These are phyloP conservation scores for Tenualosa thibaudeaui DNA, from an alignment of 2,797 vertebrate genomes.

Conservation along the genomic window DNA sequence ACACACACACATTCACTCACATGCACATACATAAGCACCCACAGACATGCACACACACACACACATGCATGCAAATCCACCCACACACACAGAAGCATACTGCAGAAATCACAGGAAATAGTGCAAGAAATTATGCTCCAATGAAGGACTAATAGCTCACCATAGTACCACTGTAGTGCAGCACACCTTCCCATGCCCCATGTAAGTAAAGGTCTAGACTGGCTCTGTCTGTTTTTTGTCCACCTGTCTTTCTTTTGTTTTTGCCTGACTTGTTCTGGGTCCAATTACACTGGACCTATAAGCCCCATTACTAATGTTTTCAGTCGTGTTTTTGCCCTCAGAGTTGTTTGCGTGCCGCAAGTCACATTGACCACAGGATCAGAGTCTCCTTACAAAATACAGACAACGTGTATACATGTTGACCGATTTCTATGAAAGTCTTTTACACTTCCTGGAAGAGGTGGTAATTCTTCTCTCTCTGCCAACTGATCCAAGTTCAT, in stretches of 20 bases:
- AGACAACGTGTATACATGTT: too few relatives aligned
- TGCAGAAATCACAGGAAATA: not conserved
- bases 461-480: not conserved
- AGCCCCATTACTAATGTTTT: too few relatives aligned
- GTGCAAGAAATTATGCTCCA: too few relatives aligned
- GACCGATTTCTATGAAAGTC: not conserved
- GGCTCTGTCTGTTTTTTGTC: not conserved
- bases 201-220: not conserved
- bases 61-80: not conserved
- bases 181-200: too few relatives aligned
- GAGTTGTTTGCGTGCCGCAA: too few relatives aligned
- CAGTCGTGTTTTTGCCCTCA: too few relatives aligned
- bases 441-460: not conserved
- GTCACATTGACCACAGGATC: too few relatives aligned
- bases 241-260: too few relatives aligned
- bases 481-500: not conserved
- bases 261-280: too few relatives aligned
- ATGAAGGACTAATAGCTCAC: too few relatives aligned
- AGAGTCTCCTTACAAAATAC: not conserved
- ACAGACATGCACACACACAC: not conserved
- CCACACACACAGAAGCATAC: not conserved
- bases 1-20: not conserved
- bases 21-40: not conserved
- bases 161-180: too few relatives aligned
- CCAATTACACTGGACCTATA: too few relatives aligned